These are phyloP conservation scores for Saimiri boliviensis DNA, from an alignment of 2,113 vertebrate genomes.

Conservation along the genomic window DNA sequence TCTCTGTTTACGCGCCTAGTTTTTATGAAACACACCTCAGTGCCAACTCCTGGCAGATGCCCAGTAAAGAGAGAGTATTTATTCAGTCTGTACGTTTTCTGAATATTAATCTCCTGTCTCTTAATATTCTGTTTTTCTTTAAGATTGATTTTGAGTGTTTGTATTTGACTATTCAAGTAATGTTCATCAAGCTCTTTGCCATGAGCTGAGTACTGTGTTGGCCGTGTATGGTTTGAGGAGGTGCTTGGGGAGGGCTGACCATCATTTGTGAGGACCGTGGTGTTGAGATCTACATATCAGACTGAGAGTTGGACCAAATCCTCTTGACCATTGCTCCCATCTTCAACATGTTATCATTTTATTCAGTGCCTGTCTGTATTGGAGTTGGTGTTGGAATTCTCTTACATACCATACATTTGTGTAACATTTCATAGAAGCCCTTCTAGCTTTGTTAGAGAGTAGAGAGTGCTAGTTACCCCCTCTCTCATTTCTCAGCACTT, in stretches of 20 bases:
- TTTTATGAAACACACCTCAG: not conserved
- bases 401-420: not conserved
- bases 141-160: slow-evolving; percentile 1
- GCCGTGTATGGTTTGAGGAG: not conserved
- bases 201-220: not conserved
- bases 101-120: slow-evolving; percentile 2
- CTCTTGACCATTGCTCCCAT: not conserved
- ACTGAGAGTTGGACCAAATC: not conserved
- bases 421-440: not conserved
- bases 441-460: not conserved
- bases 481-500: not conserved
- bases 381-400: not conserved
- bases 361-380: not conserved
- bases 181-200: not conserved
- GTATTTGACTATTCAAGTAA: not conserved
- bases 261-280: not conserved
- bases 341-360: slow-evolving; percentile 18
- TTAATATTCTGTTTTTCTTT: not conserved
- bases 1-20: not conserved
- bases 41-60: not conserved
- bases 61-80: not conserved
- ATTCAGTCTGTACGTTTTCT: slow-evolving; percentile 3
- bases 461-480: not conserved
- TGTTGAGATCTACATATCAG: not conserved
- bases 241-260: not conserved